Evolutionary conservation across 2,113 vertebrate species (phyloP).

Genomic region (Monopterus albus): DNA sequence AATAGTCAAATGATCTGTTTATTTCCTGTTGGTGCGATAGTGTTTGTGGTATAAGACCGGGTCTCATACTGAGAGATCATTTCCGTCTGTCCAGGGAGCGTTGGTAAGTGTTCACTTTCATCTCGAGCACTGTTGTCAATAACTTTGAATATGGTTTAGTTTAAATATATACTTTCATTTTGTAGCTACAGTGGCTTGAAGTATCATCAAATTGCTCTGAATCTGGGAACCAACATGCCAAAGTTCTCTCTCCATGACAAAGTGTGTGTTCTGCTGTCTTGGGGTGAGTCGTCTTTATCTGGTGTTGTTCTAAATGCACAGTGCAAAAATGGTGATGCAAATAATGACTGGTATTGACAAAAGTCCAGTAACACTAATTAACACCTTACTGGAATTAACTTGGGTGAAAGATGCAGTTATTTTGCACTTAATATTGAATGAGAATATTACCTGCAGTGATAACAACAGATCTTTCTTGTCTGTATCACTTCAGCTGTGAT

Average conservation of each 20-base stretch:
- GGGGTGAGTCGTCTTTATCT: constrained; percentile 51
- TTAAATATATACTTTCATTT: background rate
- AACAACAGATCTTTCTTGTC: no score
- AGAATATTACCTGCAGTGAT: no score
- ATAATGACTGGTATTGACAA: no score
- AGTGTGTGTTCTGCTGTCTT: background rate
- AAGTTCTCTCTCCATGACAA: background rate
- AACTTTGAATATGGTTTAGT: background rate
- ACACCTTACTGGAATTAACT: no score
- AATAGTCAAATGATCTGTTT: constrained; percentile 1
- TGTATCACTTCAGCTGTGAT: constrained; percentile 34
- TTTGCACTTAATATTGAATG: no score
- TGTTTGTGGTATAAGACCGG: no score
- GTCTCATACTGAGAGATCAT: background rate
- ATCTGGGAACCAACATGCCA: constrained; percentile 36
- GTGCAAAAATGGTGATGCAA: no score
- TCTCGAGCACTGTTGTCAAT: no score
- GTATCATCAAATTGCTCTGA: no score
- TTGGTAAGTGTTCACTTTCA: background rate
- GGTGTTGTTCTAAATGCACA: no score
- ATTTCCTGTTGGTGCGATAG: background rate
- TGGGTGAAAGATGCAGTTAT: no score
- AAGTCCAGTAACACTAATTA: no score
- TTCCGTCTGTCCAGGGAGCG: background rate
- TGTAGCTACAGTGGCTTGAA: background rate